These are phyloP conservation scores for Chaetorhynchus papuensis DNA, from an alignment of 2,113 vertebrate species.

Conservation along the genomic window DNA sequence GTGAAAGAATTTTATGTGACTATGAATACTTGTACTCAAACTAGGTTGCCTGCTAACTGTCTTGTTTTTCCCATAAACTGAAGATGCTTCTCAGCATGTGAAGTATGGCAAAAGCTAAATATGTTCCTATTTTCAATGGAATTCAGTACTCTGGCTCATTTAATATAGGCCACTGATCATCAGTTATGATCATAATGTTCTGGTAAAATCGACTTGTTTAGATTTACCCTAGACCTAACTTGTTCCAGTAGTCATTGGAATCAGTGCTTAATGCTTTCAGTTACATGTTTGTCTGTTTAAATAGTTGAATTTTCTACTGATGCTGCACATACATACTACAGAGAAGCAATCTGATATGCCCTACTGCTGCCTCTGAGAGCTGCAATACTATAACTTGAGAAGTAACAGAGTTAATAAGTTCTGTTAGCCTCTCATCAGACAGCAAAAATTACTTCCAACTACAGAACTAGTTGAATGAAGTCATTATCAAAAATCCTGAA, in stretches of 20 bases:
- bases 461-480: not conserved
- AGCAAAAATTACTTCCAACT: not conserved
- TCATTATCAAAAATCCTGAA: slow-evolving; percentile 1
- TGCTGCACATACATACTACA: not conserved
- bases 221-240: not conserved
- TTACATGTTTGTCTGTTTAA: not conserved
- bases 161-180: not conserved
- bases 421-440: not conserved
- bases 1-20: not conserved
- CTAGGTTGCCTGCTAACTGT: not conserved
- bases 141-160: not conserved
- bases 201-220: not conserved
- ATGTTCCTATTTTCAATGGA: not conserved
- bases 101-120: not conserved
- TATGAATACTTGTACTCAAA: not conserved
- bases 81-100: not conserved
- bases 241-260: not conserved
- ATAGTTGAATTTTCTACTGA: not conserved
- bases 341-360: not conserved
- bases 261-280: not conserved
- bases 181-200: not conserved
- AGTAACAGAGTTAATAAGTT: not conserved
- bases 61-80: not conserved
- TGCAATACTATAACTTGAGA: not conserved
- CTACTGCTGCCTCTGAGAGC: not conserved